Percentiles rank a stretch among this genome's conserved stretches.
Conservation (phyloP, 2,113 vertebrate genomes). For the Labeo catla region DNA sequence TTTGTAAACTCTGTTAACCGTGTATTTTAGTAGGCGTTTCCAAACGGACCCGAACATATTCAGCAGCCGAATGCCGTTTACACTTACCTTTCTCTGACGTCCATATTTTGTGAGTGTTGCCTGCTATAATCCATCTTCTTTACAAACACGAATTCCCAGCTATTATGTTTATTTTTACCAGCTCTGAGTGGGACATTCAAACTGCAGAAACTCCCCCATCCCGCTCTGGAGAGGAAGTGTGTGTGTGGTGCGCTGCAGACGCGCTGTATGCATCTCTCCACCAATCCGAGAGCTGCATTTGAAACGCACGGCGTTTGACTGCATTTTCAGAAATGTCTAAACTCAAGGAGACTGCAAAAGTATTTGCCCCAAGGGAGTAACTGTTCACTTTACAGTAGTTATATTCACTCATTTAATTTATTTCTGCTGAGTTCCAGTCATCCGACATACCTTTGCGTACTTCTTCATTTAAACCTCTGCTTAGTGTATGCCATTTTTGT, state of each 20-base stretch:
- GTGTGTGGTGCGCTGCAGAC: background rate
- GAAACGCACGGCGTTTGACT: constrained; percentile 34
- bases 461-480: background rate
- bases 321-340: background rate
- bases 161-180: background rate
- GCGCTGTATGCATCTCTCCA: background rate
- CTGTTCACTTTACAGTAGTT: background rate
- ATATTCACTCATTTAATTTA: background rate
- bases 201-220: constrained; percentile 28
- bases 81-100: constrained; percentile 45
- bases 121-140: constrained; percentile 47
- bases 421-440: background rate
- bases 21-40: constrained; percentile 6
- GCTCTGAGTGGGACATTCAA: constrained; percentile 47
- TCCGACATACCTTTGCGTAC: background rate
- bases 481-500: background rate
- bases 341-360: background rate
- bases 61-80: background rate
- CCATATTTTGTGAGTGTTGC: background rate
- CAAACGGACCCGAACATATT: background rate
- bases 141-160: background rate
- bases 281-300: constrained; percentile 62
- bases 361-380: background rate
- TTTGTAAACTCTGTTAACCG: background rate
- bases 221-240: constrained; percentile 13